A percentile compares a stretch with the other conserved stretches of the same genome.
phyloP scores from a whole-genome alignment of 1,140 invertebrate genomes.

The Drosophila mojavensis region DNA sequence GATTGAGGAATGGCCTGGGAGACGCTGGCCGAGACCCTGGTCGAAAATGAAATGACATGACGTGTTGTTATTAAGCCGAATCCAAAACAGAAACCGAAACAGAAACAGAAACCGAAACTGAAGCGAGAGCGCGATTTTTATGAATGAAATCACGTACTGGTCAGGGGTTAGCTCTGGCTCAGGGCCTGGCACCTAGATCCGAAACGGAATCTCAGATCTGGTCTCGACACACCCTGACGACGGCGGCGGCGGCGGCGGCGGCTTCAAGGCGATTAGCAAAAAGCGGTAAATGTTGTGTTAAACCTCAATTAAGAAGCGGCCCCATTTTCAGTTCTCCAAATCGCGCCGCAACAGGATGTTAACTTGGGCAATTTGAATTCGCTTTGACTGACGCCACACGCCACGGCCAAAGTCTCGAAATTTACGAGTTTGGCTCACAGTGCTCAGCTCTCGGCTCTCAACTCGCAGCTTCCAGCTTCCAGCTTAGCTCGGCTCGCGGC shows the following conservation, averaged over 20 bases:
- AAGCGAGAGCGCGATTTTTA: conserved; percentile 47
- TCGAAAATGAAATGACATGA: conserved; percentile 70
- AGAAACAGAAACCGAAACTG: conserved; percentile 18
- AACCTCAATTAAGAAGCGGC: conserved; percentile 71
- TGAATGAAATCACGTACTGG: conserved; percentile 64
- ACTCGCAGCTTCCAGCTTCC: not conserved
- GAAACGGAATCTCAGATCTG: conserved; percentile 9
- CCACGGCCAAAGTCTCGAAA: conserved; percentile 52
- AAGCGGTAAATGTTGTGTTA: conserved; percentile 81
- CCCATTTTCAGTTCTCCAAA: conserved; percentile 34
- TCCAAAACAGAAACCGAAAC: conserved; percentile 36
- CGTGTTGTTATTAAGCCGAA: conserved; percentile 75
- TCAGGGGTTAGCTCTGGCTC: not conserved
- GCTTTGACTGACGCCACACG: conserved; percentile 79
- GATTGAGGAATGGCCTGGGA: not conserved
- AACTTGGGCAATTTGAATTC: conserved; percentile 64
- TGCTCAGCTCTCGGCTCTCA: not conserved
- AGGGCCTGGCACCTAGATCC: conserved; percentile 17
- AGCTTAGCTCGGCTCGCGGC: conserved; percentile 22
- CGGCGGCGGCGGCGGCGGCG: conserved; percentile 37
- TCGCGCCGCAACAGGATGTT: conserved; percentile 59
- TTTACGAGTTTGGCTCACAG: conserved; percentile 52
- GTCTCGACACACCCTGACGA: conserved; percentile 28
- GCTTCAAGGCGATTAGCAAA: conserved; percentile 78
- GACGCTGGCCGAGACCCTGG: conserved; percentile 21